Conservation (phyloP, 1,140 invertebrate species). For the Piezodorus guildinii region DNA sequence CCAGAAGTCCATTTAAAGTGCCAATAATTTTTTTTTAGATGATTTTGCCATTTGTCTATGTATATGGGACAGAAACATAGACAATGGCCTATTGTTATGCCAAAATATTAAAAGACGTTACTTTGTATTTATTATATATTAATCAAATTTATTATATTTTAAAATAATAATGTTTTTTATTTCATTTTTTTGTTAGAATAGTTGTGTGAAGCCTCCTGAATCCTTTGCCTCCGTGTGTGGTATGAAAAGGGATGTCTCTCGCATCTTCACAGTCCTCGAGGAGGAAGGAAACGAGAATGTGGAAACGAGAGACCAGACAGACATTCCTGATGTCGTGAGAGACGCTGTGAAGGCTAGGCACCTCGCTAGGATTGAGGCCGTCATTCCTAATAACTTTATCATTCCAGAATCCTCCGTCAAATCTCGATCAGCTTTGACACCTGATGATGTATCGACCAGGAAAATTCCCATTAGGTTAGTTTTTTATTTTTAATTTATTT, state of each 20-base stretch:
- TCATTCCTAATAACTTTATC: constrained; percentile 21
- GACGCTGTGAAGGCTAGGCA: constrained; percentile 26
- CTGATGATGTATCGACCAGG: constrained; percentile 20
- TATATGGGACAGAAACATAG: too few relatives aligned
- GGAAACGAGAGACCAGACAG: background rate
- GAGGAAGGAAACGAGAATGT: constrained; percentile 38
- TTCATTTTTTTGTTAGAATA: background rate
- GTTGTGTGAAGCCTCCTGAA: constrained; percentile 29
- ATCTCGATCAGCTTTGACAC: background rate
- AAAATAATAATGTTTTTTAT: background rate
- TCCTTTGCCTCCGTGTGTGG: constrained; percentile 30
- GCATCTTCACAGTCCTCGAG: constrained; percentile 63
- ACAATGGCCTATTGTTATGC: too few relatives aligned
- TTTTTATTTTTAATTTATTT: too few relatives aligned
- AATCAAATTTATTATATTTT: too few relatives aligned
- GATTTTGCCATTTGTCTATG: too few relatives aligned
- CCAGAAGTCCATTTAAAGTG: too few relatives aligned
- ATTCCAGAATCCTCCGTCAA: constrained; percentile 9
- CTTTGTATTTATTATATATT: too few relatives aligned
- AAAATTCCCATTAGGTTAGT: constrained; percentile 23
- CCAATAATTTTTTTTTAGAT: too few relatives aligned
- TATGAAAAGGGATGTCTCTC: constrained; percentile 62
- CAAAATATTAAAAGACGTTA: too few relatives aligned
- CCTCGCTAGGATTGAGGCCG: constrained; percentile 18
- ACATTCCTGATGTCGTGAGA: constrained; percentile 27